Evolutionary conservation across 2,113 vertebrate species (phyloP), one percentile per base, ranked within the genome.

Genomic region (Bagarius yarrelli): DNA sequence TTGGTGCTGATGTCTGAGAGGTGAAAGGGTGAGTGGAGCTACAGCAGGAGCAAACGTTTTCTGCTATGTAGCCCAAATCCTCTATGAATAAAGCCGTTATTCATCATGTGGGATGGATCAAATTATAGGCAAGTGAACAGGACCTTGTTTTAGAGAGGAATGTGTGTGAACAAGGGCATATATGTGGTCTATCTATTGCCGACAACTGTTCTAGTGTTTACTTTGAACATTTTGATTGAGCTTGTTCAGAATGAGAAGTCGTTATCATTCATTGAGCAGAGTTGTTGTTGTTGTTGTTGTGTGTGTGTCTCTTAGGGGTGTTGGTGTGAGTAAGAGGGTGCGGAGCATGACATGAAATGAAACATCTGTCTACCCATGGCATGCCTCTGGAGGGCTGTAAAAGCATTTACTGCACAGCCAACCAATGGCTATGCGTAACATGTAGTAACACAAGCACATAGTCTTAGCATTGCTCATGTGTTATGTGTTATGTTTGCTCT

Each of bases 361-460:
- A 90, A 88, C 89, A 90, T 92, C 89, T 90, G 90, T 92, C 89
- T 91, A 73, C 81, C 83, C 78, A 83, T 78, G 83, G 82, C 79
- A 81, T 66, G n/a, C 88, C 78, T 87, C 90, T 90, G 34, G 61
- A 30, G 88, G 89, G 86, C 85, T 87, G 83, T 83, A 85, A 78
- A 84, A 91, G 88, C 89, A 86, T 91, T 91, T 91, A 89, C 88
- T 88, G 82, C 88, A 81, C 79, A 88, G 83, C 85, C 86, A 89
- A 88, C 87, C 89, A 85, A 76, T 79, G 70, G 85, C 88, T 91
- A 88, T 30, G 87, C 90, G 88, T 91, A 90, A 89, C 89, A 90
- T 89, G 90, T 91, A 91, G 87, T 91, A 89, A 90, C 83, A 84
- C 85, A 83, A 90, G 86, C 84, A 83, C 85, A 84, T 70, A 40